Conservation (phyloP, 2,113 vertebrate species). For the Tragelaphus buxtoni region DNA sequence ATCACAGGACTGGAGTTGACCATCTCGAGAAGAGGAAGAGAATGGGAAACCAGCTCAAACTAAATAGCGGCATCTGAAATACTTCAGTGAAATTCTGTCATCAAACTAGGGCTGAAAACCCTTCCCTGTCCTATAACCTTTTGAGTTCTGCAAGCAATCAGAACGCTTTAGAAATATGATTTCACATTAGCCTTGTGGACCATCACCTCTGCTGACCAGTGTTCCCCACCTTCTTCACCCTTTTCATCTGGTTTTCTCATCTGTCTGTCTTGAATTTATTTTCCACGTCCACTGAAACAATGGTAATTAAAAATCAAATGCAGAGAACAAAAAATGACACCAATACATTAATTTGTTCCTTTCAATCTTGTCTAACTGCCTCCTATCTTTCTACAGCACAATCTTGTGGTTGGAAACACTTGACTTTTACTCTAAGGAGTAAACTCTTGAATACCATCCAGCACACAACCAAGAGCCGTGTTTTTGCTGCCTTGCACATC, state of each 20-base stretch:
- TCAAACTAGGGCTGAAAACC: background rate
- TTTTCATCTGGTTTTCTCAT: background rate
- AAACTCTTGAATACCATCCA: background rate
- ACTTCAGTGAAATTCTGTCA: background rate
- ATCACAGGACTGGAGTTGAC: background rate
- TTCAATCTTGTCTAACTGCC: background rate
- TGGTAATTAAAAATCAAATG: background rate
- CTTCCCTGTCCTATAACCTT: background rate
- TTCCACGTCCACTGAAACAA: background rate
- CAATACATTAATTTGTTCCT: background rate
- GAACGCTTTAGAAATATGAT: background rate
- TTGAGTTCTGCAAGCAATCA: background rate
- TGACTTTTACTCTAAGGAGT: background rate
- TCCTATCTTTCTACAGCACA: background rate
- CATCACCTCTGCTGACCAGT: background rate
- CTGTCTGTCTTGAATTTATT: background rate
- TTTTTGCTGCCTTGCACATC: background rate
- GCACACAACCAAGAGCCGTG: background rate
- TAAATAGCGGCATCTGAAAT: background rate
- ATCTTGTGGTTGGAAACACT: background rate
- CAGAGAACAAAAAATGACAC: background rate
- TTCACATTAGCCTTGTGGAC: fast-evolving
- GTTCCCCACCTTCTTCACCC: background rate
- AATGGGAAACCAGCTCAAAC: background rate
- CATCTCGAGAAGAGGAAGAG: background rate